Percentiles rank a stretch among this genome's conserved stretches.
Conservation (phyloP, 2,888 invertebrate genomes). For the Limnephilus marmoratus region DNA sequence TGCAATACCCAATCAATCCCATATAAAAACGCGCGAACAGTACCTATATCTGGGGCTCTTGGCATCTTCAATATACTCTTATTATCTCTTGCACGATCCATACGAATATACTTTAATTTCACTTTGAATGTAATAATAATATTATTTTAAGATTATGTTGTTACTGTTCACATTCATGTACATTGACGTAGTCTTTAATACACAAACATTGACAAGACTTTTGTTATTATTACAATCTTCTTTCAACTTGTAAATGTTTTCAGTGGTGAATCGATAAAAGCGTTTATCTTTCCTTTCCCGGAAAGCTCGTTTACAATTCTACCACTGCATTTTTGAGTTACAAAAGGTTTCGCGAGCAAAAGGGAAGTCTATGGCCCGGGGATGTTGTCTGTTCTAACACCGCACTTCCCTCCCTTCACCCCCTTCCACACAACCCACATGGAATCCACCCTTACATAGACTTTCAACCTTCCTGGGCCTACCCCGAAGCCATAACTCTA, state of each 20-base stretch:
- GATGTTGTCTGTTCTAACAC: constrained; percentile 24
- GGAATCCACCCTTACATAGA: neutral
- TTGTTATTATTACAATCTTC: neutral
- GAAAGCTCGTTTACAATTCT: constrained; percentile 1
- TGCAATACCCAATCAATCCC: too few relatives aligned
- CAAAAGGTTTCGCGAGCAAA: constrained; percentile 34
- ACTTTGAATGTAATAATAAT: too few relatives aligned
- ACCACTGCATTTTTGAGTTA: constrained; percentile 11
- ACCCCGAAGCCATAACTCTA: constrained; percentile 24
- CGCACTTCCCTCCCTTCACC: neutral
- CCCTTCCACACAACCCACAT: neutral
- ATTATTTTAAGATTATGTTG: too few relatives aligned
- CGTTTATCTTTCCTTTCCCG: neutral
- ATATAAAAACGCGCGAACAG: too few relatives aligned
- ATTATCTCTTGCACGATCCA: too few relatives aligned
- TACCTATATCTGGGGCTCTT: too few relatives aligned
- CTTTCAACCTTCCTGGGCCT: neutral
- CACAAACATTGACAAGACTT: too few relatives aligned
- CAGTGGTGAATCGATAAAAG: neutral
- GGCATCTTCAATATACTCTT: too few relatives aligned
- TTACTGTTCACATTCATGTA: too few relatives aligned
- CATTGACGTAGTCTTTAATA: too few relatives aligned
- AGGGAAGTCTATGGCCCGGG: constrained; percentile 34
- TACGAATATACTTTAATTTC: too few relatives aligned
- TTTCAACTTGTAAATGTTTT: neutral